Evolutionary conservation across 1,140 invertebrate species (phyloP).

Genomic region (Euwallacea similis): DNA sequence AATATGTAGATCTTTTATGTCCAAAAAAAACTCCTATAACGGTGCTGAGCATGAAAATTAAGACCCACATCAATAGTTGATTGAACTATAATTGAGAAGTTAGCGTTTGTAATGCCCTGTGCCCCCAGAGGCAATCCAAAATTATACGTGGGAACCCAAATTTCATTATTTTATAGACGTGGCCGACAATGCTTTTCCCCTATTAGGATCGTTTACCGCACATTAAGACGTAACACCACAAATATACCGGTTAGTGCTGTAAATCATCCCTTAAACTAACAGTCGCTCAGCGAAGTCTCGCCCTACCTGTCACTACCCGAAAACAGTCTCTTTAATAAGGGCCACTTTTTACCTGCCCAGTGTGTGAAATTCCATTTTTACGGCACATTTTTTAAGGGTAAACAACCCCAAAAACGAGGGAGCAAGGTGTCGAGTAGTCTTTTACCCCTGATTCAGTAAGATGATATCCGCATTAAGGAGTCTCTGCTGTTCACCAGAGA

Average conservation of each 20-base stretch:
- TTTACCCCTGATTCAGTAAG: conserved; percentile 42
- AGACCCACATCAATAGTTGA: neutral
- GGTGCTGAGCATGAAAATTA: neutral
- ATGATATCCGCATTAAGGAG: conserved; percentile 44
- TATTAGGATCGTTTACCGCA: conserved; percentile 37
- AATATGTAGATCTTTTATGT: neutral
- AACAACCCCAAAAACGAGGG: conserved; percentile 36
- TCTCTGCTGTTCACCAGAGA: conserved; percentile 40
- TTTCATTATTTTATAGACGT: neutral
- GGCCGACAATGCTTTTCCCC: neutral
- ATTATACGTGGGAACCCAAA: neutral
- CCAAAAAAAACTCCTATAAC: conserved; percentile 7
- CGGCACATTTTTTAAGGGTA: conserved; percentile 31
- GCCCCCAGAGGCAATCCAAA: neutral
- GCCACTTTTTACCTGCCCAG: conserved; percentile 30
- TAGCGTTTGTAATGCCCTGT: neutral
- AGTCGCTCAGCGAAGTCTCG: neutral
- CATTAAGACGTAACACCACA: conserved; percentile 44
- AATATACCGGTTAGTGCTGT: conserved; percentile 38
- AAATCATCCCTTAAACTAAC: conserved; percentile 33
- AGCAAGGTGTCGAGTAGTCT: conserved; percentile 34
- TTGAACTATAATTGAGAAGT: no score
- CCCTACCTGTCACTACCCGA: no score
- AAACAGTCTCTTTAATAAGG: no score
- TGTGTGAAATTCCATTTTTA: conserved; percentile 46